Percentiles rank a stretch among this genome's conserved stretches.
phyloP scores from a whole-genome alignment of 2,113 vertebrate genomes.

The Riparia riparia region DNA sequence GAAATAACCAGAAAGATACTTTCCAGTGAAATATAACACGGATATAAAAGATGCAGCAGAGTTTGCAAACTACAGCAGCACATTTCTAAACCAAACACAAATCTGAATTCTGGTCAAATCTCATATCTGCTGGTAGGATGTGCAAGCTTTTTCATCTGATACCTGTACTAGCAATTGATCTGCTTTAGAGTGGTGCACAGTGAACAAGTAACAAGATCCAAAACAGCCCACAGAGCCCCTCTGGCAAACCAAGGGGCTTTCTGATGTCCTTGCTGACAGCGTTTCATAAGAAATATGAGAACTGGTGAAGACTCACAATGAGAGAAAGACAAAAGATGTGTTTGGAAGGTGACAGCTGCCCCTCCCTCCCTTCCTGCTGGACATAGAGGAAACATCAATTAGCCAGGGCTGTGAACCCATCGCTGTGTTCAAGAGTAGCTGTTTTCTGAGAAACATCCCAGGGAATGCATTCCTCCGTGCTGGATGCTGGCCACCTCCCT shows the following conservation, averaged over 20 bases:
- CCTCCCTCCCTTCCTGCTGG: not conserved
- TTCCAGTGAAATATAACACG: not conserved
- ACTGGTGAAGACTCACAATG: not conserved
- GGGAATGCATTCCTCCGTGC: not conserved
- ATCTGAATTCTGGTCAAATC: not conserved
- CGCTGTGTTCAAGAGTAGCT: not conserved
- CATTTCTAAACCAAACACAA: not conserved
- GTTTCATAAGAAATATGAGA: not conserved
- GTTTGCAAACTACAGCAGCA: not conserved
- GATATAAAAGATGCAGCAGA: not conserved
- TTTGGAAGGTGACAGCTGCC: not conserved
- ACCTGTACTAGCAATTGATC: not conserved
- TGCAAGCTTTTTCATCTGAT: not conserved
- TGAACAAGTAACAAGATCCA: not conserved
- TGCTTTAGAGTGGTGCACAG: not conserved
- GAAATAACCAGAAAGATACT: not conserved
- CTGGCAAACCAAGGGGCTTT: not conserved
- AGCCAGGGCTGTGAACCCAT: not conserved
- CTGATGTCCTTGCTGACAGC: not conserved
- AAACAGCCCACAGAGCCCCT: not conserved
- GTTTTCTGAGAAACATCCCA: not conserved
- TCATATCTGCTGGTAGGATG: not conserved
- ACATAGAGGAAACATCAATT: not conserved
- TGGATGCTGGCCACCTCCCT: not conserved
- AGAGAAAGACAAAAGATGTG: not conserved